Conservation (phyloP, 2,113 vertebrate genomes). For the Orientallactaga bullata region DNA sequence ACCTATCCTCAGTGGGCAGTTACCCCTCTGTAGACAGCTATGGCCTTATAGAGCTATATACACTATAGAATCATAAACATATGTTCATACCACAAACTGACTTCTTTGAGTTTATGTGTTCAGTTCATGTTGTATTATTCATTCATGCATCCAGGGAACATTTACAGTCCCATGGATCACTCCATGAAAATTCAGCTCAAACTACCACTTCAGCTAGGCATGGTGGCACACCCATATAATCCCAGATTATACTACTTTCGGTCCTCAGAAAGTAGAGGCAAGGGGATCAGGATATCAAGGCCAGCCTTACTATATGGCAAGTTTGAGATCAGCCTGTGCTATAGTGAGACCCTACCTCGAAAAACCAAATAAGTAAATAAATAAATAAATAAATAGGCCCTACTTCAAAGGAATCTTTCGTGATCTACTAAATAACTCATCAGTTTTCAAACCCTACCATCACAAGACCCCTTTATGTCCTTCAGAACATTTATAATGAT, state of each 20-base stretch:
- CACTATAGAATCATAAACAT: not conserved
- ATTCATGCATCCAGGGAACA: constrained; percentile 32
- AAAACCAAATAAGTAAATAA: not conserved
- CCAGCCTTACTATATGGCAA: not conserved
- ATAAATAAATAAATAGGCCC: not conserved
- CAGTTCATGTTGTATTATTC: constrained; percentile 26
- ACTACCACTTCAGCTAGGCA: not conserved
- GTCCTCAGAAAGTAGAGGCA: not conserved
- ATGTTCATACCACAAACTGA: constrained; percentile 26
- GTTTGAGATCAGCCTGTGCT: not conserved
- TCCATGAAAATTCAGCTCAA: constrained; percentile 27
- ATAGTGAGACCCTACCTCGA: not conserved
- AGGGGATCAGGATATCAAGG: not conserved
- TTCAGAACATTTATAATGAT: constrained; percentile 39
- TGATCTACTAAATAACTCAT: constrained; percentile 9
- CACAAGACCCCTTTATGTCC: not conserved
- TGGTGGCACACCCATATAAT: not conserved
- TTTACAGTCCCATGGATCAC: not conserved
- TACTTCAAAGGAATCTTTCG: not conserved
- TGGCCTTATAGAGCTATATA: not conserved
- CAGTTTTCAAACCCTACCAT: not conserved
- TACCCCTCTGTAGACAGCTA: not conserved
- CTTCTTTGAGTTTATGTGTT: not conserved
- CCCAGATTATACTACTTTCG: not conserved
- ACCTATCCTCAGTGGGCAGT: not conserved